Percentiles rank a stretch among this genome's conserved stretches.
Conservation (phyloP, 2,888 invertebrate species). For the Drosophila phalerata region DNA sequence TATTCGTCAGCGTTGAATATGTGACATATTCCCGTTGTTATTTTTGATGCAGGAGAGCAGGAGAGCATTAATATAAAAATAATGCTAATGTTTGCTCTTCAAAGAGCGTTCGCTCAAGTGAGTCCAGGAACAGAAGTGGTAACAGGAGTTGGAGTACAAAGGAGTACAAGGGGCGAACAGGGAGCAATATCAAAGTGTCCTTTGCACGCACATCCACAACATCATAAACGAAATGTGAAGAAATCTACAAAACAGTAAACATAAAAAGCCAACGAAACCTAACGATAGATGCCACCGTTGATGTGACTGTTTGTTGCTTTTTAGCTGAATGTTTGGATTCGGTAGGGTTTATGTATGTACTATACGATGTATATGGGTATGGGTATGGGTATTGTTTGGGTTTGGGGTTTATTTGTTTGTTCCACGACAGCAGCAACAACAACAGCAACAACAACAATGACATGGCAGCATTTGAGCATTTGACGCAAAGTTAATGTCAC, state of each 20-base stretch:
- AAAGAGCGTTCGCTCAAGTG: constrained; percentile 38
- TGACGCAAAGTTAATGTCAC: constrained; percentile 83
- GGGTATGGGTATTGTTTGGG: not conserved
- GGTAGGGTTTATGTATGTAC: constrained; percentile 1
- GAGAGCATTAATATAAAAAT: constrained; percentile 77
- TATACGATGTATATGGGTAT: not conserved
- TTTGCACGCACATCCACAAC: constrained; percentile 61
- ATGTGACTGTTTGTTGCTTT: constrained; percentile 43
- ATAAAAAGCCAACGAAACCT: constrained; percentile 79
- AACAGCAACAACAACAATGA: constrained; percentile 46
- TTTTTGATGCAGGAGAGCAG: constrained; percentile 27
- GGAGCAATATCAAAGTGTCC: constrained; percentile 44
- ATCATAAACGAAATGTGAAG: constrained; percentile 65
- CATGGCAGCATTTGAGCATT: constrained; percentile 63
- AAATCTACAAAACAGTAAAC: constrained; percentile 77
- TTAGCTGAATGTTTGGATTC: constrained; percentile 24
- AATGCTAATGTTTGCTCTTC: constrained; percentile 75
- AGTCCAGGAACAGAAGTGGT: constrained; percentile 8
- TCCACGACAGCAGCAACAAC: constrained; percentile 60
- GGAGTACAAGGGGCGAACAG: not conserved
- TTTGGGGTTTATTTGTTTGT: constrained; percentile 75
- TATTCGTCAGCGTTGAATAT: not conserved
- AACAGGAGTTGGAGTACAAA: not conserved
- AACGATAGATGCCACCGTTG: constrained; percentile 71
- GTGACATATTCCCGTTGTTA: constrained; percentile 18